Evolutionary conservation across 2,113 vertebrate genomes (phyloP).

Genomic region (Perognathus longimembris): DNA sequence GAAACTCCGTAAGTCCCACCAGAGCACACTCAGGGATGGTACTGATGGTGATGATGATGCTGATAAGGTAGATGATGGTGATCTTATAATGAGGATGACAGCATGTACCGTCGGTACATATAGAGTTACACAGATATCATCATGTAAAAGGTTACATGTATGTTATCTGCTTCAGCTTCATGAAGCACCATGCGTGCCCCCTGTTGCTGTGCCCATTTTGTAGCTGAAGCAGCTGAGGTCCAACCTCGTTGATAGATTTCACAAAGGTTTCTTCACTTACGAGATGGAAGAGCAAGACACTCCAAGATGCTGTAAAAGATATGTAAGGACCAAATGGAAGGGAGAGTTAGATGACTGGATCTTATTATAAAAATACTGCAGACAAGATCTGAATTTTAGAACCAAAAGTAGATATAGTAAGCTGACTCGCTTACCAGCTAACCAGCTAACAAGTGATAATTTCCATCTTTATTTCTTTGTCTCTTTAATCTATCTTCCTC

Average conservation of each 20-base stretch:
- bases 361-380: not conserved
- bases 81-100: not conserved
- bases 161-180: not conserved
- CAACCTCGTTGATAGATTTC: not conserved
- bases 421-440: no score
- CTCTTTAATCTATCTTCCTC: no score
- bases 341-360: not conserved
- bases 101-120: not conserved
- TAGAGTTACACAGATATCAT: not conserved
- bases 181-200: not conserved
- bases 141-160: not conserved
- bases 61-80: not conserved
- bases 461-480: not conserved
- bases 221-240: not conserved
- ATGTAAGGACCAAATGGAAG: not conserved
- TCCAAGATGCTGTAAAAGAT: not conserved
- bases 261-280: not conserved
- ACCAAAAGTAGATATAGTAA: not conserved
- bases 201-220: not conserved
- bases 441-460: not conserved
- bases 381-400: not conserved
- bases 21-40: not conserved
- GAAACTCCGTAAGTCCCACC: conserved; percentile 96
- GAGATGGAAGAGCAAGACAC: not conserved
- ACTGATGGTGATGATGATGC: no score